Evolutionary conservation across 2,113 vertebrate genomes (phyloP).

Genomic region (Platycercus adscitus): DNA sequence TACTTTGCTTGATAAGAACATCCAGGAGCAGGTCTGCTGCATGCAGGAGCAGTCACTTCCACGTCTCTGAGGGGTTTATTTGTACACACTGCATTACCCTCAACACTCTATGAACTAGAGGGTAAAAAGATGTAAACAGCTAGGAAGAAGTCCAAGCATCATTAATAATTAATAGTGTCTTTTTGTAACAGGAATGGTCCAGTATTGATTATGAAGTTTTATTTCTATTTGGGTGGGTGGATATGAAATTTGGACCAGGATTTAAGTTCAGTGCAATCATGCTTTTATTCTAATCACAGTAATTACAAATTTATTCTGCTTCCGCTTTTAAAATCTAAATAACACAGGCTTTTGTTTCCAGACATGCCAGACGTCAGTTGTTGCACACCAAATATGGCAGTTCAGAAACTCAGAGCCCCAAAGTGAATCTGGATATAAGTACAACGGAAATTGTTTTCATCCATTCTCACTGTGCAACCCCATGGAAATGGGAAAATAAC

Average conservation of each 20-base stretch:
- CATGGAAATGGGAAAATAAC: not conserved
- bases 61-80: not conserved
- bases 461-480: not conserved
- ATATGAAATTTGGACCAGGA: conserved; percentile 3
- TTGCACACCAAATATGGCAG: conserved; percentile 3
- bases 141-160: not conserved
- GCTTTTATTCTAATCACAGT: conserved; percentile 29
- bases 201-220: conserved; percentile 19
- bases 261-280: conserved; percentile 5
- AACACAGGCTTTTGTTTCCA: conserved; percentile 21
- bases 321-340: not conserved
- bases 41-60: not conserved
- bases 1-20: conserved; percentile 23
- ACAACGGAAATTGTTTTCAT: conserved; percentile 6
- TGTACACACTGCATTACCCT: not conserved
- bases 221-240: conserved; percentile 6
- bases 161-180: conserved; percentile 36
- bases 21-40: not conserved
- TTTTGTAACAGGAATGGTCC: not conserved
- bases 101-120: not conserved
- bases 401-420: not conserved
- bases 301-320: conserved; percentile 21
- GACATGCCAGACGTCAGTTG: not conserved
- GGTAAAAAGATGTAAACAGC: not conserved
- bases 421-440: not conserved